Conservation (phyloP, 1,140 invertebrate genomes). For the Drosophila yakuba region DNA sequence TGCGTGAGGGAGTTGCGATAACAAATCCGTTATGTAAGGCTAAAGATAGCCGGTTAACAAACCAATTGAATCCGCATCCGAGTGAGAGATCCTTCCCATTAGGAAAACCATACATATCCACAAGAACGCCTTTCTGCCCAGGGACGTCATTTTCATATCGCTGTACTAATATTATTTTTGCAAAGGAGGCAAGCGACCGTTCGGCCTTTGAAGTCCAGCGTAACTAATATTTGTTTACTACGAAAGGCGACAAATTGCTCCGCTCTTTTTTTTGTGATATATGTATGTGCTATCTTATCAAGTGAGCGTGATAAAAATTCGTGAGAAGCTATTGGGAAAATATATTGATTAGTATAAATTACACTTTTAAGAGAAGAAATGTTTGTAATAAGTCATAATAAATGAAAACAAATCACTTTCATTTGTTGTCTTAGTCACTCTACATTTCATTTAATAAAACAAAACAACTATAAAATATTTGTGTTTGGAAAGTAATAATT, state of each 20-base stretch:
- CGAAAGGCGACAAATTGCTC: conserved; percentile 33
- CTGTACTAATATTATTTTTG: neutral
- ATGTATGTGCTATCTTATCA: conserved; percentile 41
- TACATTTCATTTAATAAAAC: neutral
- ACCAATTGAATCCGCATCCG: conserved; percentile 44
- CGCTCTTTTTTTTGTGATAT: conserved; percentile 13
- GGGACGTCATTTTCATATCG: conserved; percentile 34
- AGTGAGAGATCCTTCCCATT: neutral
- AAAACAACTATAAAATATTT: neutral
- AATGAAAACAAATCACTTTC: conserved; percentile 7
- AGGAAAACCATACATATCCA: neutral
- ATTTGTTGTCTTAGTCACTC: neutral
- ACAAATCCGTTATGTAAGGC: conserved; percentile 40
- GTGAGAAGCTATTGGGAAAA: conserved; percentile 24
- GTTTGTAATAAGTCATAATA: neutral
- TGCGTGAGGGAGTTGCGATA: conserved; percentile 15
- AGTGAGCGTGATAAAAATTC: conserved; percentile 13
- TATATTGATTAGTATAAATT: conserved; percentile 18
- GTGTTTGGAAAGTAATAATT: no score
- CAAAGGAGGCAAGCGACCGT: conserved; percentile 40
- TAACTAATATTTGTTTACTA: conserved; percentile 58
- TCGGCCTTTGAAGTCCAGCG: conserved; percentile 45
- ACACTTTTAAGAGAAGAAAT: conserved; percentile 1
- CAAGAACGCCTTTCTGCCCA: conserved; percentile 8
- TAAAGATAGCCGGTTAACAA: conserved; percentile 4